Evolutionary conservation across 2,113 vertebrate species (phyloP).

Genomic region (Caloenas nicobarica): DNA sequence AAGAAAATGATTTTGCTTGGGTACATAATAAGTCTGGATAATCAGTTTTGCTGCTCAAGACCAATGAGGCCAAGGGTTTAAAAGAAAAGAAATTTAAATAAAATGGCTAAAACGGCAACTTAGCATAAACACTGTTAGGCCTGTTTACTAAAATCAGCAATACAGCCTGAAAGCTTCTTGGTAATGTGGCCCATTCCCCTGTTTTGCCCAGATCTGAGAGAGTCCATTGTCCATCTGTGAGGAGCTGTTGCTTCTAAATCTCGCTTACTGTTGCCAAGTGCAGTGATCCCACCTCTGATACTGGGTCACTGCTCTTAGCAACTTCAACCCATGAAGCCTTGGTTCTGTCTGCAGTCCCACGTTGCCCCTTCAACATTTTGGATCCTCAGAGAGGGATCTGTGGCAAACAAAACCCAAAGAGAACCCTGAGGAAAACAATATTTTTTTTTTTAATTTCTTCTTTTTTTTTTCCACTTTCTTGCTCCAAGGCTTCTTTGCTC

Average conservation of each 20-base stretch:
- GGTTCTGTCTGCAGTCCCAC: neutral
- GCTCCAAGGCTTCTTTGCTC: neutral
- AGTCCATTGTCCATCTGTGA: neutral
- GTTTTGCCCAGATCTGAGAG: neutral
- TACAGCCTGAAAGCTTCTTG: neutral
- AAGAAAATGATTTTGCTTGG: neutral
- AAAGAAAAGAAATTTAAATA: conserved; percentile 7
- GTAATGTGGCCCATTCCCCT: neutral
- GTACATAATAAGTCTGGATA: conserved; percentile 1
- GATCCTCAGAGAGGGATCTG: neutral
- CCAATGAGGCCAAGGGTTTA: neutral
- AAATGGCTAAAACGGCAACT: neutral
- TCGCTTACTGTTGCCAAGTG: neutral
- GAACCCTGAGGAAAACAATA: neutral
- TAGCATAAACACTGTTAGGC: neutral
- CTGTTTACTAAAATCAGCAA: neutral
- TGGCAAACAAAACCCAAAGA: neutral
- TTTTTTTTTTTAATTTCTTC: neutral
- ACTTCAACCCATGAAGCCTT: neutral
- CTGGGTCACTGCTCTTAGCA: neutral
- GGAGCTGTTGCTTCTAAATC: neutral
- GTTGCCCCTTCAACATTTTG: neutral
- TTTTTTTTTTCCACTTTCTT: neutral
- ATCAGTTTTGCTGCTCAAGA: conserved; percentile 43
- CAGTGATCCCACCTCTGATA: neutral